A percentile compares a stretch with the other conserved stretches of the same genome.
Evolutionary conservation across 2,888 invertebrate species (phyloP).

Genomic region (Epinotia nisella): DNA sequence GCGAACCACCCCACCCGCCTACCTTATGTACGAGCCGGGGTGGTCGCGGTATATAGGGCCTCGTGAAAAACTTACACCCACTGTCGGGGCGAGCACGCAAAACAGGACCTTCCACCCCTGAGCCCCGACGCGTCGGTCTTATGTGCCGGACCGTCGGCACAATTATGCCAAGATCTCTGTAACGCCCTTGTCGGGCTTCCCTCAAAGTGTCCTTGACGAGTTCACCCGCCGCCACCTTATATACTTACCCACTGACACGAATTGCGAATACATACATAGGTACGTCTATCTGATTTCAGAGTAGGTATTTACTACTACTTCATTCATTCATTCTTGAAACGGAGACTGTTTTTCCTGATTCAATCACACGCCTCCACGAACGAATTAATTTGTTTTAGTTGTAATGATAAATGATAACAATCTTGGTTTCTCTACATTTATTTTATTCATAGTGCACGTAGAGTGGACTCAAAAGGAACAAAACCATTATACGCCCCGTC

Average conservation of each 20-base stretch:
- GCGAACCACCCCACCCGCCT: constrained; percentile 82
- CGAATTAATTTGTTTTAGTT: constrained; percentile 11
- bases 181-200: constrained; percentile 66
- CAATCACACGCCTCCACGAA: constrained; percentile 17
- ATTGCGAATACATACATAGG: constrained; percentile 49
- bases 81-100: constrained; percentile 80
- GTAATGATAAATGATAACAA: neutral
- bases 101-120: constrained; percentile 82
- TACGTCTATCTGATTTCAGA: constrained; percentile 50
- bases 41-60: constrained; percentile 85
- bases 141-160: constrained; percentile 68
- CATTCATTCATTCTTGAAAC: constrained; percentile 52
- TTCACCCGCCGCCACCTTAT: constrained; percentile 66
- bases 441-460: constrained; percentile 15
- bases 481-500: constrained; percentile 10
- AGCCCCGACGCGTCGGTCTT: constrained; percentile 73
- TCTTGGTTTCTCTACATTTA: constrained; percentile 12
- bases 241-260: constrained; percentile 63
- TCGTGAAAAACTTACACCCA: constrained; percentile 85
- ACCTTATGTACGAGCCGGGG: constrained; percentile 84
- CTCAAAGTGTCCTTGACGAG: constrained; percentile 69
- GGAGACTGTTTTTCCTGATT: constrained; percentile 45
- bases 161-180: constrained; percentile 63
- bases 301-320: constrained; percentile 49
- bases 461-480: constrained; percentile 9